Evolutionary conservation across 2,888 invertebrate species (phyloP).

Genomic region (Zelleria hepariella): DNA sequence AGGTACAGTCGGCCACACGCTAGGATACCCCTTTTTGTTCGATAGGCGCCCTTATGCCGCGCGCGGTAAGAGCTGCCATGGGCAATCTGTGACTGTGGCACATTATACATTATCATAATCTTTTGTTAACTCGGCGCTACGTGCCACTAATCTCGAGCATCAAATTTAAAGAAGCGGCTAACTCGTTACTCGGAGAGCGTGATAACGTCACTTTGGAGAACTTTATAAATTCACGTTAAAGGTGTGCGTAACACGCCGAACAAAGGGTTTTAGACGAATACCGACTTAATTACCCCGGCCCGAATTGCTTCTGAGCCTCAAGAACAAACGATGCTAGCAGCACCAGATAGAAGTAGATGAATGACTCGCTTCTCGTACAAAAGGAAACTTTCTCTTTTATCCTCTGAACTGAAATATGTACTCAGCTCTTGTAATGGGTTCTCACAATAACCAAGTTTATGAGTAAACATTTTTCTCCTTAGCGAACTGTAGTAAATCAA

Average conservation of each 20-base stretch:
- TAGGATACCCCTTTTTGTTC: too few species aligned
- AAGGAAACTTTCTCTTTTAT: slow-evolving; percentile 8
- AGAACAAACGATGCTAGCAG: slow-evolving; percentile 2
- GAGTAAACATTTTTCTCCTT: slow-evolving; percentile 36
- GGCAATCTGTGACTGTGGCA: too few species aligned
- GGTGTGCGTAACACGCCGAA: background rate
- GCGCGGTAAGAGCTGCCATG: too few species aligned
- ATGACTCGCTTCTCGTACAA: slow-evolving; percentile 3
- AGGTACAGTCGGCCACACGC: too few species aligned
- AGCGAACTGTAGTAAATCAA: slow-evolving; percentile 11
- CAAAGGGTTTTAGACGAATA: background rate
- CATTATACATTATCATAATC: too few species aligned
- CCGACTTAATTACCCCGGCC: slow-evolving; percentile 2
- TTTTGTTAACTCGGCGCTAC: background rate
- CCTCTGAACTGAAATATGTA: slow-evolving; percentile 6
- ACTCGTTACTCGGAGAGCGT: background rate
- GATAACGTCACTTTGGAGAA: slow-evolving; percentile 2
- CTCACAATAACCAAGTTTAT: background rate
- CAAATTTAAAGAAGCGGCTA: background rate
- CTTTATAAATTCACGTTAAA: slow-evolving; percentile 1
- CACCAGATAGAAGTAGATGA: slow-evolving; percentile 2
- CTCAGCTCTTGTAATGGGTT: background rate
- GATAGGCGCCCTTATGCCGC: too few species aligned
- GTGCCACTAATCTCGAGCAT: background rate
- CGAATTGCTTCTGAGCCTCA: background rate